Evolutionary conservation across 2,113 vertebrate genomes (phyloP), one percentile per base, ranked within the genome.

Genomic region (Larimichthys crocea): DNA sequence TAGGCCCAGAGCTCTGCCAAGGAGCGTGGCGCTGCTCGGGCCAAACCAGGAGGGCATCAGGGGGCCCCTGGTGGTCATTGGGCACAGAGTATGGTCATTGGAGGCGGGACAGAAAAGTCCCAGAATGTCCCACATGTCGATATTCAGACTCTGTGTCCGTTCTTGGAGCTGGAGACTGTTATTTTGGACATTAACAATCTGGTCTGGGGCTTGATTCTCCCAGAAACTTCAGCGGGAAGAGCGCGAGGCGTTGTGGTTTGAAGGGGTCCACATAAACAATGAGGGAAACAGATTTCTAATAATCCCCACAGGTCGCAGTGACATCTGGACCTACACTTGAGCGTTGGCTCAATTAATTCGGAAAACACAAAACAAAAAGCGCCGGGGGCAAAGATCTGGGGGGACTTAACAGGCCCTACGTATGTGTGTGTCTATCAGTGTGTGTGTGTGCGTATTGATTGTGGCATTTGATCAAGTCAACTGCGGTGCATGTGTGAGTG

Each of bases 231-330:
- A 84, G 79, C 44, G 63, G 72, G 76, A 76, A 49, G 68, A 85
- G 74, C 4, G 24, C n/a, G 10, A 89, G 86, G 87, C 70, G 46
- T 79, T 48, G 83, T 66, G 88, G 86, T 88, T 73, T 80, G 63
- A 90, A 89, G 89, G 87, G 93, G 87, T 91, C 84, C 90, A 62
- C 86, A 64, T 80, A 87, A 90, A 92, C 92, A 92, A 92, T 90
- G 89, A 92, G 86, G 85, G 84, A 87, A 92, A 94, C 92, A 93
- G 92, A 93, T 93, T 93, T 93, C 89, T 93, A 92, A 93, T 93
- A 93, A 93, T 93, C 90, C 93, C 92, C 92, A 92, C 92, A 93
- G 92, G 93, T 94, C 89, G 73, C 82, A 74, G 92, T 92, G 93
- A 94, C 93, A 94, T 94, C 92, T 94, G 93, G 93, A 88, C 93